Evolutionary conservation across 2,113 vertebrate genomes (phyloP).

Genomic region (Enhydra lutris): DNA sequence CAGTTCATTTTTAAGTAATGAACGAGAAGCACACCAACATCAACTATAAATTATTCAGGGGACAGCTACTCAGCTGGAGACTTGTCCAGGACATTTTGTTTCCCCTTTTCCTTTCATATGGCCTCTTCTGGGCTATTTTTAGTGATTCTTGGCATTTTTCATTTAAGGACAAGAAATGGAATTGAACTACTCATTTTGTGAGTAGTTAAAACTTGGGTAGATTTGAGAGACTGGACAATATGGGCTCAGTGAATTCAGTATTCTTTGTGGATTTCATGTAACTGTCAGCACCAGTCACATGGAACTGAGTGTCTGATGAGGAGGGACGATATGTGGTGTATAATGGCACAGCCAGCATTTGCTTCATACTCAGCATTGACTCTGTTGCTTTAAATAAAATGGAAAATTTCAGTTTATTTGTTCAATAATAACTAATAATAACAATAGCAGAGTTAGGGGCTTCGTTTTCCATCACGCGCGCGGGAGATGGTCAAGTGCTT

Average conservation of each 20-base stretch:
- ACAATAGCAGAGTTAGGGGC: neutral
- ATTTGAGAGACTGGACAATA: neutral
- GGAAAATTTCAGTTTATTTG: neutral
- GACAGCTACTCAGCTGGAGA: neutral
- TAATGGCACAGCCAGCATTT: neutral
- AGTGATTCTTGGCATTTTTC: neutral
- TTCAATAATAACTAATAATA: neutral
- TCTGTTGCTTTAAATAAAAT: neutral
- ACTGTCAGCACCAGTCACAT: neutral
- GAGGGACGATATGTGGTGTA: neutral
- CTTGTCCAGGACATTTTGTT: neutral
- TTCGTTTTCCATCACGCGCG: neutral
- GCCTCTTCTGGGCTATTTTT: neutral
- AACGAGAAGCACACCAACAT: neutral
- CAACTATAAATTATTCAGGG: neutral
- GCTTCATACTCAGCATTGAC: neutral
- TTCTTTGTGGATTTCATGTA: neutral
- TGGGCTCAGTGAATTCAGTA: neutral
- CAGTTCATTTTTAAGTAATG: slow-evolving; percentile 23
- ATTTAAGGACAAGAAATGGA: neutral
- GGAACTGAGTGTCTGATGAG: neutral
- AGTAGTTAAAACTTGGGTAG: neutral
- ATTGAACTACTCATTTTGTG: neutral
- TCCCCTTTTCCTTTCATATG: neutral
- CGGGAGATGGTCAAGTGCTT: neutral